Evolutionary conservation across 2,797 vertebrate species (phyloP), one percentile per base, ranked within the genome.

Genomic region (Microctenopoma stevenorrisi): DNA sequence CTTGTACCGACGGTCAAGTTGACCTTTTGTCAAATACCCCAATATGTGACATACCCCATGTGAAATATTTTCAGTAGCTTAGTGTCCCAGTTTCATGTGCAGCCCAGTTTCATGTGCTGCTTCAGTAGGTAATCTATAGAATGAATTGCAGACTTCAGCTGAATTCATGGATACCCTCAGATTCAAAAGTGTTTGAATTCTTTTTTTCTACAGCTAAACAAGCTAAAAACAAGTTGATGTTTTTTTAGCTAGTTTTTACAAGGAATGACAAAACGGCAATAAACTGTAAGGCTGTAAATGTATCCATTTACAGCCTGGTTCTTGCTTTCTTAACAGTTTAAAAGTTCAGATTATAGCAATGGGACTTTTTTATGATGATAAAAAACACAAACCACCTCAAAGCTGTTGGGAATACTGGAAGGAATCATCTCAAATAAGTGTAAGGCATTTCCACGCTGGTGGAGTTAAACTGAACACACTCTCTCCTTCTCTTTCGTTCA

Each of bases 391-490:
- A 85, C 66, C 70, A 44, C 57, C 55, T 81, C 76, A 75, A 57
- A 58, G 72, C 2, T 46, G 64, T 60, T 54, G 58, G 62, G 72
- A 77, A 76, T 64, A 33, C 66, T 61, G 54, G 7, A 73, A 81
- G 74, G 63, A 73, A 72, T 75, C 46, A 64, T 82, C 61, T 86
- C 71, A 18, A 68, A 70, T 46, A 71, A 75, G 75, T 71, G 74
- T 53, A 79, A 87, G 68, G 64, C 30, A 1, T 75, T 75, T 69
- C 50, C 46, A 83, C 67, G 83, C 47, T 73, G 69, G 51, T 54
- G 57, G 59, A 73, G 63, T 69, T 62, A 37, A 85, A 72, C 55
- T 30, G 76, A 76, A 79, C 67, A 74, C 72, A 52, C 64, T 57
- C 54, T 40, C 62, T 65, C 78, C 15, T 54, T 64, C 66, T 72